A percentile compares a stretch with the other conserved stretches of the same genome.
These are phyloP conservation scores for Pteria penguin DNA, from an alignment of 2,888 invertebrate species.

Conservation along the genomic window DNA sequence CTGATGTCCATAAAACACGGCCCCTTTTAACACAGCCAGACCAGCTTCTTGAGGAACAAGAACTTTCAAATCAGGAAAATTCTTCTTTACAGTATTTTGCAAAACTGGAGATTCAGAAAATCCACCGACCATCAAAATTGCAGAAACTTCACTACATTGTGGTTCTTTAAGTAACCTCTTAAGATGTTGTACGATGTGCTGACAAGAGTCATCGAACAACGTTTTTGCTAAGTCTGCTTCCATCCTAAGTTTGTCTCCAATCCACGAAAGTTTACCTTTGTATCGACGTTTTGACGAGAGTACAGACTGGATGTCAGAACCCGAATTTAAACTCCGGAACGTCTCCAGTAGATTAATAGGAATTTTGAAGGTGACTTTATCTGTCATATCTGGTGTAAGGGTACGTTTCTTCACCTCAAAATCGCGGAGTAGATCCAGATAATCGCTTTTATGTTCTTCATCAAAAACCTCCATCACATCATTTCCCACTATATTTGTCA, in stretches of 20 bases:
- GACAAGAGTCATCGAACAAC: slow-evolving; percentile 34
- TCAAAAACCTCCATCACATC: neutral
- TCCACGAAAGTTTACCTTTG: too few species aligned
- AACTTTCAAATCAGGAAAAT: neutral
- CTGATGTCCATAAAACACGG: slow-evolving; percentile 11
- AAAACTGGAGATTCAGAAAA: slow-evolving; percentile 14
- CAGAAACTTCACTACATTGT: too few species aligned
- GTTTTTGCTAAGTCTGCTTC: too few species aligned
- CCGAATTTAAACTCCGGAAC: slow-evolving; percentile 9
- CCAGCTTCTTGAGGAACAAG: slow-evolving; percentile 5
- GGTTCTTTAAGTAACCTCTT: neutral
- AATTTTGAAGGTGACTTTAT: slow-evolving; percentile 14
- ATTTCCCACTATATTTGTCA: slow-evolving; percentile 4
- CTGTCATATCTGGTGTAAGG: slow-evolving; percentile 1
- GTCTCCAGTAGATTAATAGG: slow-evolving; percentile 24
- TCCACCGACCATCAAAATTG: slow-evolving; percentile 15
- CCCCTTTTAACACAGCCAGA: too few species aligned
- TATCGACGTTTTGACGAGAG: too few species aligned
- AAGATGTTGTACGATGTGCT: too few species aligned
- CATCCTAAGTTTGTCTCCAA: too few species aligned
- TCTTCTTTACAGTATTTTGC: neutral
- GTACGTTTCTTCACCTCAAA: too few species aligned
- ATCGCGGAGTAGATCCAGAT: slow-evolving; percentile 21
- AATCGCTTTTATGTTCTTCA: too few species aligned
- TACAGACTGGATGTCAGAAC: too few species aligned